Evolutionary conservation across 2,113 vertebrate genomes (phyloP), one percentile per base, ranked within the genome.

Genomic region (Octodon degus): DNA sequence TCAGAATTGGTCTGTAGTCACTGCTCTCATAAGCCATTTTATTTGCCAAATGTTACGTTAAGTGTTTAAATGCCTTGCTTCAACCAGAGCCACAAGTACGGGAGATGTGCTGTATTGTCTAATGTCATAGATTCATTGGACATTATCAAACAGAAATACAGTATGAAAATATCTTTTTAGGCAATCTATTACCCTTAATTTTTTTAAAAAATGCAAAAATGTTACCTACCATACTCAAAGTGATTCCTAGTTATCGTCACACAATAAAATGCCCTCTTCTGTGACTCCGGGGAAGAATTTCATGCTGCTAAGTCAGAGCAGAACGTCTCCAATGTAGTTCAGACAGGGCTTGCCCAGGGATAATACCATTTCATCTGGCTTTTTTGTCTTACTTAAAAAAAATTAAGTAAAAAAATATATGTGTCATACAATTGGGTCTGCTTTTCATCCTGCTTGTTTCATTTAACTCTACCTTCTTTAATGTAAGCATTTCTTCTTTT

Each of bases 401-500:
- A 97, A 63, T 96, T 91, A 93, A 97, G 89, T 68, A 88, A 37
- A 40, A 92, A 96, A 63, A 53, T 68, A 6, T 76, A 60, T 76
- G 92, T 81, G 25, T 92, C 37, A 85, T 84, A 92, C 76, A 43
- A 92, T 87, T 70, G 40, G 77, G 40, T 77, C 86, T 95, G 76
- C 24, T 65, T 95, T 93, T 86, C 77, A 80, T 91, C 91, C 70
- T 58, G 20, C 63, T 83, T 25, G 37, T 90, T 97, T 95, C 86
- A 96, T 79, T 95, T 93, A 68, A 93, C 50, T 85, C 80, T 67
- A 13, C 25, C 17, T 17, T 84, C 58, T 90, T 63, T 89, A 40
- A 60, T 19, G 43, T 62, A 90, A 92, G 37, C 32, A 63, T 87
- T 87, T 89, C 22, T 55, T 91, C 40, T 37, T 79, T 93, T 65